A percentile compares a stretch with the other conserved stretches of the same genome.
Evolutionary conservation across 2,888 invertebrate species (phyloP).

Genomic region (Eulithis prunata): DNA sequence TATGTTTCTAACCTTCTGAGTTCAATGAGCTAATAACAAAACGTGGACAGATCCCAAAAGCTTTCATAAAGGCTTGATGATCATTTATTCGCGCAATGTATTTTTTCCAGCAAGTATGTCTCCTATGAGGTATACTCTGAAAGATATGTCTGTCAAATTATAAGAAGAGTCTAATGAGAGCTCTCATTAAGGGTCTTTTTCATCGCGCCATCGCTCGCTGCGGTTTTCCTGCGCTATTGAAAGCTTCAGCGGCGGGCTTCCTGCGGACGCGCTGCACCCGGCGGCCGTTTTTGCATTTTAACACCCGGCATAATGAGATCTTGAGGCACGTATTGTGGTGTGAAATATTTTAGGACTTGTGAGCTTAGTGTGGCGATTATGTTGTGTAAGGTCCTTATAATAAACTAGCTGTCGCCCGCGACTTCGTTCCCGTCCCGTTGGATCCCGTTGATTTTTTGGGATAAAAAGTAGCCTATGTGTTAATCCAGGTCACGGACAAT

Average conservation of each 20-base stretch:
- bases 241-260: conserved; percentile 61
- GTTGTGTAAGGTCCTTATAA: not conserved
- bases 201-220: conserved; percentile 55
- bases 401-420: too few species aligned
- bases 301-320: conserved; percentile 70
- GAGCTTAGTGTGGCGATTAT: conserved; percentile 28
- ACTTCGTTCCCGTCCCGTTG: too few species aligned
- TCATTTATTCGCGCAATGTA: too few species aligned
- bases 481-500: too few species aligned
- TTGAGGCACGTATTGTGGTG: conserved; percentile 55
- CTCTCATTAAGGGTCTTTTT: conserved; percentile 68
- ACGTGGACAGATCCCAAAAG: too few species aligned
- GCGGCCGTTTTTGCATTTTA: conserved; percentile 68
- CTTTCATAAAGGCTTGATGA: too few species aligned
- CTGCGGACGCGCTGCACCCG: conserved; percentile 52
- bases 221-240: conserved; percentile 71
- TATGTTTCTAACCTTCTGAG: too few species aligned
- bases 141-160: conserved; percentile 31
- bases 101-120: not conserved
- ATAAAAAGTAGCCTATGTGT: too few species aligned
- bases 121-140: not conserved
- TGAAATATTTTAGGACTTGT: conserved; percentile 45
- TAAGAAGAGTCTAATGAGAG: conserved; percentile 62
- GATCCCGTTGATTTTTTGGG: too few species aligned
- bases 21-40: too few species aligned